Percentiles rank a stretch among this genome's conserved stretches.
phyloP scores from a whole-genome alignment of 1,140 invertebrate genomes.

The Hylaeus volcanicus region DNA sequence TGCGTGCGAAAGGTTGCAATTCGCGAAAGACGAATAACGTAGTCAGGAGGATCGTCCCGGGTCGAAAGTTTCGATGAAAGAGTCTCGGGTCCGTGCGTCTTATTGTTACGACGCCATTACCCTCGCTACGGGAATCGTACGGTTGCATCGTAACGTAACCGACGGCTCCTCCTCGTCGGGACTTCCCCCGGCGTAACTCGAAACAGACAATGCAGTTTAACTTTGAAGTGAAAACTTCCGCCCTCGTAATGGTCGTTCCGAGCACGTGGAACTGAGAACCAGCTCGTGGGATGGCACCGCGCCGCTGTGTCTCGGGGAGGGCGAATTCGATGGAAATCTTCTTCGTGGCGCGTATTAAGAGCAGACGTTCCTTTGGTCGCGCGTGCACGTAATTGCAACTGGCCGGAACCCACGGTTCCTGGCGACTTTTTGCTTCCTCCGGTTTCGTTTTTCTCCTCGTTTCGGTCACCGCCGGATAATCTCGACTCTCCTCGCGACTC shows the following conservation, averaged over 20 bases:
- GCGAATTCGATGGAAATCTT: constrained; percentile 18
- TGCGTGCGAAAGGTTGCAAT: too few relatives aligned
- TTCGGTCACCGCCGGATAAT: background rate
- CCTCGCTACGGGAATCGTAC: background rate
- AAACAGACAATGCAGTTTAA: constrained; percentile 15
- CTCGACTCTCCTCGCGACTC: background rate
- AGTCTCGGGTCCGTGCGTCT: background rate
- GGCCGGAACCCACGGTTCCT: background rate
- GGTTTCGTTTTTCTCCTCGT: background rate
- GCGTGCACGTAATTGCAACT: constrained; percentile 27
- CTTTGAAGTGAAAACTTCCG: constrained; percentile 17
- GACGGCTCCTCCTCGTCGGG: background rate
- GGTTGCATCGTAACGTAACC: background rate
- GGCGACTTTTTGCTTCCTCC: background rate
- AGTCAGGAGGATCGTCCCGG: too few relatives aligned
- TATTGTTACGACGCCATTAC: background rate
- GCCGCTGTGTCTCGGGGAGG: constrained; percentile 6
- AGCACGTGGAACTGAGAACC: constrained; percentile 11
- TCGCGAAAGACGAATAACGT: background rate
- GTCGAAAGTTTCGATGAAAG: background rate
- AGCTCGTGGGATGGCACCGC: too few relatives aligned
- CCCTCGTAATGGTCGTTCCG: constrained; percentile 27
- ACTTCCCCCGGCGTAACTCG: background rate
- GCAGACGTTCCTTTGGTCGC: constrained; percentile 19
- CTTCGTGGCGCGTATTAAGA: constrained; percentile 15